Percentiles rank a stretch among this genome's conserved stretches.
These are phyloP conservation scores for Etheostoma nigrum DNA, from an alignment of 2,797 vertebrate species.

Conservation along the genomic window DNA sequence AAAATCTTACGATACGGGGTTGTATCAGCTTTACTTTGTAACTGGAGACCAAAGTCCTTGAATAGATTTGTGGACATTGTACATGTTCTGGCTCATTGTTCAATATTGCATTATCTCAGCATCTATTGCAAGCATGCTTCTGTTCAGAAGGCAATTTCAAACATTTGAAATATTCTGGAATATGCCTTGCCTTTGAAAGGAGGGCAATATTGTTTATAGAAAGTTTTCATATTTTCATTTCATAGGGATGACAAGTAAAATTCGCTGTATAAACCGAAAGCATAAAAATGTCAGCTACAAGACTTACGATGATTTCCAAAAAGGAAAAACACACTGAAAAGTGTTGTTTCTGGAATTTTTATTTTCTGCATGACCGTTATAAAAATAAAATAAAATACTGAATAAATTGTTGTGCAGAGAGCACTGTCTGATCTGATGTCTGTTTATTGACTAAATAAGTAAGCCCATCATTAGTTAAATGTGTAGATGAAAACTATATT, in stretches of 20 bases:
- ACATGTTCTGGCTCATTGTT: not conserved
- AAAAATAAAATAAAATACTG: not conserved
- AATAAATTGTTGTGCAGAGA: not conserved
- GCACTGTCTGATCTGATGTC: not conserved
- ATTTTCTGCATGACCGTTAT: not conserved
- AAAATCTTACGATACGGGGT: conserved; percentile 6
- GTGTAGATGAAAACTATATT: no score
- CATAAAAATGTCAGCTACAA: not conserved
- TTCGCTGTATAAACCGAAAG: not conserved
- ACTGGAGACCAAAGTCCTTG: not conserved
- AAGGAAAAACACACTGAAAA: not conserved
- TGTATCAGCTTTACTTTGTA: not conserved
- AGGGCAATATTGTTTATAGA: not conserved
- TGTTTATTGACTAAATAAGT: not conserved
- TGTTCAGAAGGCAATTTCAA: not conserved
- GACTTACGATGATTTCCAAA: not conserved
- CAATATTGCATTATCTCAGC: not conserved
- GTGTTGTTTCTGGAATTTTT: not conserved
- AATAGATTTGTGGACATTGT: not conserved
- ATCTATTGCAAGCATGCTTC: not conserved
- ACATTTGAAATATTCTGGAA: not conserved
- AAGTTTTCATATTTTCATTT: not conserved
- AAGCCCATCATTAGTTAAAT: not conserved
- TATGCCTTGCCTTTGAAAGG: not conserved
- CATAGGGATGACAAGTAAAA: not conserved